Percentiles rank a stretch among this genome's conserved stretches.
These are phyloP conservation scores for Climacteris rufus DNA, from an alignment of 2,113 vertebrate genomes.

Conservation along the genomic window DNA sequence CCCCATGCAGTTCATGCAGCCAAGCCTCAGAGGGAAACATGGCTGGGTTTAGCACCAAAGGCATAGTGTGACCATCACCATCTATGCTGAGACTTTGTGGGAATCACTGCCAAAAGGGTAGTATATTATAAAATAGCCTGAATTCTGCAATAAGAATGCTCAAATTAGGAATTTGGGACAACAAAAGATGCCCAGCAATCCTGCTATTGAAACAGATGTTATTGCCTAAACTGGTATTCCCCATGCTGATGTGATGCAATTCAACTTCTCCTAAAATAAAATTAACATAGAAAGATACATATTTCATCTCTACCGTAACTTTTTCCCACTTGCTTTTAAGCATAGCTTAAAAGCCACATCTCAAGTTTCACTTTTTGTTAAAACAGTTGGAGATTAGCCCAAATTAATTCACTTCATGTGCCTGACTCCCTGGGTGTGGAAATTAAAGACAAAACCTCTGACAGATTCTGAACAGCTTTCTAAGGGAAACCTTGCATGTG, in stretches of 20 bases:
- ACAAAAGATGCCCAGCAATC: background rate
- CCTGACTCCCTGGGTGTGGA: background rate
- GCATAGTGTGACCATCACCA: too few species aligned
- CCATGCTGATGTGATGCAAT: rapidly evolving
- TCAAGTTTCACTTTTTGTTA: background rate
- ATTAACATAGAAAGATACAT: background rate
- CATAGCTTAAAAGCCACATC: background rate
- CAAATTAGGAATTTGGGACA: background rate
- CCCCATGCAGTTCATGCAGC: background rate
- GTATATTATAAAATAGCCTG: background rate
- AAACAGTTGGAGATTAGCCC: background rate
- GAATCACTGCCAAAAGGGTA: background rate
- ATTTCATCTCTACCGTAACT: background rate
- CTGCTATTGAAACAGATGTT: background rate
- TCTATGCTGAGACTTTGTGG: background rate
- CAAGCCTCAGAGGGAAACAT: background rate
- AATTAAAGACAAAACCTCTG: background rate
- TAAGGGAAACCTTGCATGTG: background rate
- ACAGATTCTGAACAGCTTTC: background rate
- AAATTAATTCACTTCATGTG: background rate
- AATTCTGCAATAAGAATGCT: background rate
- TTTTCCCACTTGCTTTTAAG: background rate
- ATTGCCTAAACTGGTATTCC: background rate
- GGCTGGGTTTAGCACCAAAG: background rate
- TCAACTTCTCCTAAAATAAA: background rate